Base-by-base conservation (phyloP, 2,888 invertebrate species). In the Deilephila porcellus region DNA sequence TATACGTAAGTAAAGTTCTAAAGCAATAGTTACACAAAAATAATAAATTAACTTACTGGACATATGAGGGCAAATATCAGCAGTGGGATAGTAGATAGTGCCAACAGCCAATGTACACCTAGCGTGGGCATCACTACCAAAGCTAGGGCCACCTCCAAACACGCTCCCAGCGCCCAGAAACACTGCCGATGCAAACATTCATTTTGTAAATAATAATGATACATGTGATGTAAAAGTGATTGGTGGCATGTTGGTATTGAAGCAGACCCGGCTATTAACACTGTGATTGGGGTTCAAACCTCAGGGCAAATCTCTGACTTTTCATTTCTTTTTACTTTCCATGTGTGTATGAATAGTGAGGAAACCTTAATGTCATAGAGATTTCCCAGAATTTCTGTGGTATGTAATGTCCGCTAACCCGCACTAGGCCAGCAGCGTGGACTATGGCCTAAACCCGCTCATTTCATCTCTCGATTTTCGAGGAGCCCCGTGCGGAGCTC, bases 91-190 rank as follows among this genome's bases (percentile, higher is more conserved):
- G 98, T 97, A 0, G 98, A 98, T n/a, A 99, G 93, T n/a, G 97
- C 98, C 25, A 99, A 95, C 53, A 99, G 95, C 97, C 98, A 98
- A 84, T 98, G 96, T 96, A 99, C 98, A 63, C 99, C 99, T 79
- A 98, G 95, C 0, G 97, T 97, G 1, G 98, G 98, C 98, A 99
- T 99, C 74, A 99, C 97, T 56, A 98, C 96, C 80, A 99, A 94
- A 19, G 99, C 99, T 77, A 99, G 93, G 29, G 98, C 96, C 71
- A 98, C 98, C 93, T 99, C 99, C 86, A 99, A 96, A 89, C 98
- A 98, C 14, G 99, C 98, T 56, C 99, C 99, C 63, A 99, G 95
- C 0, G 99, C 98, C 99, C 99, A 99, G 94, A 99, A 99, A 94
- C 98, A 98, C 97, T 98, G 90, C 59, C 32, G 32, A 32, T 32